Conservation (phyloP, 1,140 invertebrate species). For the Tenebrio molitor region DNA sequence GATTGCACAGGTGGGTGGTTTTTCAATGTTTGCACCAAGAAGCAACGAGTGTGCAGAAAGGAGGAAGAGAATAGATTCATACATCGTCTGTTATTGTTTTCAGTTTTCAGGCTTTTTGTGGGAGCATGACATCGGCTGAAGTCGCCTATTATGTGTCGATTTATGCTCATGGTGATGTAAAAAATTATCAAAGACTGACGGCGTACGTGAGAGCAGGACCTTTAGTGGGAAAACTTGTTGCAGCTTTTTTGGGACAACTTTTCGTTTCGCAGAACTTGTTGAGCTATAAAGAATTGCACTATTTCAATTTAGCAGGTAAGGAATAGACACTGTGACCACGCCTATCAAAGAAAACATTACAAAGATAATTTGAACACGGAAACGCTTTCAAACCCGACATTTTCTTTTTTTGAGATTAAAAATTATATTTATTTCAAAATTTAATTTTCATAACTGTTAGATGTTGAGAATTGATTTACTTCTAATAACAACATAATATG, state of each 20-base stretch:
- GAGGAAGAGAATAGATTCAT: too few species aligned
- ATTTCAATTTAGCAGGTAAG: conserved; percentile 18
- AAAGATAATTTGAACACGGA: not conserved
- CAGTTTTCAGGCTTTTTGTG: conserved; percentile 11
- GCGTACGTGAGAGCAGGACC: conserved; percentile 12
- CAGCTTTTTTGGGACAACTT: conserved; percentile 10
- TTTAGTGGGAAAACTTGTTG: not conserved
- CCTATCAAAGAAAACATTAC: too few species aligned
- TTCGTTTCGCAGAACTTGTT: not conserved
- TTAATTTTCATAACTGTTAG: too few species aligned
- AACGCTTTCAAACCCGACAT: too few species aligned
- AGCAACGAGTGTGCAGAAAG: too few species aligned
- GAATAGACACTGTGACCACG: too few species aligned
- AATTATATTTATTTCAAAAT: too few species aligned
- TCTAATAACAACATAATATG: too few species aligned
- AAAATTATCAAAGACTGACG: conserved; percentile 3
- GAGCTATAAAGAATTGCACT: conserved; percentile 22
- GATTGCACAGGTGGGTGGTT: not conserved
- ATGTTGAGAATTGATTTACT: too few species aligned
- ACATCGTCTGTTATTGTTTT: not conserved
- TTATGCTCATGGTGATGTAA: not conserved
- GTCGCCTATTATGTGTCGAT: conserved; percentile 9
- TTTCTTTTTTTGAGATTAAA: not conserved
- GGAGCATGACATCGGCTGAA: not conserved
- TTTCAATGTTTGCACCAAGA: not conserved